Percentiles rank a stretch among this genome's conserved stretches.
These are phyloP conservation scores for Tachina fera DNA, from an alignment of 2,888 invertebrate species.

Conservation along the genomic window DNA sequence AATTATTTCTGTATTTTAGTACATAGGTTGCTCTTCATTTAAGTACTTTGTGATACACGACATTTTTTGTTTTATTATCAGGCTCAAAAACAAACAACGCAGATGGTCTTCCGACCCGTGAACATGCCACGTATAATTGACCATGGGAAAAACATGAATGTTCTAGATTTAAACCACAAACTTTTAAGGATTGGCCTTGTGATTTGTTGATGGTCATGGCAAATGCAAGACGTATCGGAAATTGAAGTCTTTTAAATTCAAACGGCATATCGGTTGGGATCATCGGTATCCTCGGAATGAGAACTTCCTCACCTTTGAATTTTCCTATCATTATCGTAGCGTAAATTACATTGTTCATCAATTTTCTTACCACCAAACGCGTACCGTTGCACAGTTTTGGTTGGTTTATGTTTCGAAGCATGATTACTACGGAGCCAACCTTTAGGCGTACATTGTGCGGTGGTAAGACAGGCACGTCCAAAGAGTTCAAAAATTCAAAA, in stretches of 20 bases:
- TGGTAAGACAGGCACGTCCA: no score
- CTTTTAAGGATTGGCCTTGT: slow-evolving; percentile 23
- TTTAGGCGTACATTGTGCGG: no score
- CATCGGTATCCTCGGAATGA: slow-evolving; percentile 11
- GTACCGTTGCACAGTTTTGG: no score
- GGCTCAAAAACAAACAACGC: no score
- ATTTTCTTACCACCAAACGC: no score
- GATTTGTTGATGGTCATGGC: no score
- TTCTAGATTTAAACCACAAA: slow-evolving; percentile 20
- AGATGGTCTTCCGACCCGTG: not conserved
- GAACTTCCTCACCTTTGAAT: slow-evolving; percentile 5
- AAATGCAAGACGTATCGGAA: no score
- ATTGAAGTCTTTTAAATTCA: no score
- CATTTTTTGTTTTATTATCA: not conserved
- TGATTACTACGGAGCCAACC: no score
- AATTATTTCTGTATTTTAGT: slow-evolving; percentile 15
- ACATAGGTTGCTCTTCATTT: slow-evolving; percentile 8
- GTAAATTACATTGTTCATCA: no score
- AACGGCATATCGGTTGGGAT: slow-evolving; percentile 10
- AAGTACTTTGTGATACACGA: slow-evolving; percentile 9
- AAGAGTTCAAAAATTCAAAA: no score
- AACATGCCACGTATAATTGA: slow-evolving; percentile 30
- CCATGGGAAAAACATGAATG: slow-evolving; percentile 15
- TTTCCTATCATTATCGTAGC: not conserved
- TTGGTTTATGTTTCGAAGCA: no score